phyloP scores from a whole-genome alignment of 2,797 vertebrate genomes.

The Hippoglossus hippoglossus region DNA sequence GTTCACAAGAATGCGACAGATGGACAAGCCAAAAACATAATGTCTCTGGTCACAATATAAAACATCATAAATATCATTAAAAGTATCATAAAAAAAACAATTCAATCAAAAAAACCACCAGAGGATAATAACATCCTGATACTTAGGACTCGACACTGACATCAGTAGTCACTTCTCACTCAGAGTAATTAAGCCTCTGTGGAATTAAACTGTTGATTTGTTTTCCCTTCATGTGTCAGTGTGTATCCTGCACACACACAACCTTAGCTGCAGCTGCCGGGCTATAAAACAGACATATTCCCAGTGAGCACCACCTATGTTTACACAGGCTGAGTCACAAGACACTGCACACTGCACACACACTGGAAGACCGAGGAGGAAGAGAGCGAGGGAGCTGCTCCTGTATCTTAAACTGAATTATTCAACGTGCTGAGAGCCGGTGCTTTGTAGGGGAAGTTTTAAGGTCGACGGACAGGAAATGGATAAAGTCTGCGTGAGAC shows the following conservation, averaged over 20 bases:
- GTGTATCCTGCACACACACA: constrained; percentile 32
- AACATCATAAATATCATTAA: too few relatives aligned
- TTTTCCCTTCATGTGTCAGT: constrained; percentile 2
- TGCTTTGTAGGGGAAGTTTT: neutral
- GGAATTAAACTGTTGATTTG: constrained; percentile 4
- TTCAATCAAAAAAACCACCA: too few relatives aligned
- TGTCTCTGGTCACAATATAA: too few relatives aligned
- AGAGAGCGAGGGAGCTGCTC: neutral
- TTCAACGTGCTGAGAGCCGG: neutral
- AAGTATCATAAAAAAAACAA: too few relatives aligned
- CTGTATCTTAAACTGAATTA: constrained; percentile 14
- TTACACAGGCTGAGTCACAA: constrained; percentile 81
- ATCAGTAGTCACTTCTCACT: constrained; percentile 9
- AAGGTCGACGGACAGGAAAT: neutral
- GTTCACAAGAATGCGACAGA: too few relatives aligned
- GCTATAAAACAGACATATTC: constrained; percentile 41
- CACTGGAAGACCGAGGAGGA: neutral
- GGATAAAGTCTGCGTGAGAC: neutral
- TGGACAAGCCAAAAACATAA: too few relatives aligned
- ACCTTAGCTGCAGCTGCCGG: constrained; percentile 15
- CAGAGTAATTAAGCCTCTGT: neutral
- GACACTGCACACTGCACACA: constrained; percentile 39
- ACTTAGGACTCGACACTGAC: neutral
- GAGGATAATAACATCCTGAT: too few relatives aligned
- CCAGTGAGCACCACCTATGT: constrained; percentile 76